These are phyloP conservation scores for Parazoanthus darwini DNA, from an alignment of 92 coral and sea anemone species.

Conservation along the genomic window DNA sequence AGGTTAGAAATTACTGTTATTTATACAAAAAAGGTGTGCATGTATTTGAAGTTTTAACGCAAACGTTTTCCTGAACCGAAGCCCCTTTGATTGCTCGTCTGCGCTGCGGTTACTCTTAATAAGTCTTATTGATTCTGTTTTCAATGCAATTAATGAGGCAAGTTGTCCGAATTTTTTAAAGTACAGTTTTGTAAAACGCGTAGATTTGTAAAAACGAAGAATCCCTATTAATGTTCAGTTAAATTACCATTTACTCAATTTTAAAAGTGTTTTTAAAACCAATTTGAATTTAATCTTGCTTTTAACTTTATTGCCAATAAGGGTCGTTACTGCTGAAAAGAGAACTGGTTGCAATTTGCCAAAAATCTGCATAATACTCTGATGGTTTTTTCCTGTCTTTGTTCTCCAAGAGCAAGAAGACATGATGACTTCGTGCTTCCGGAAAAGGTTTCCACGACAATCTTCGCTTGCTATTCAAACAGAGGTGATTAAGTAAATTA, in stretches of 20 bases:
- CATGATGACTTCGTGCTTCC: background rate
- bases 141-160: too few relatives aligned
- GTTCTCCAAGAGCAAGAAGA: background rate
- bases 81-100: too few relatives aligned
- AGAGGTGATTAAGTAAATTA: conserved; percentile 30
- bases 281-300: too few relatives aligned
- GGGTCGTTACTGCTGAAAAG: background rate
- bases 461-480: conserved; percentile 25
- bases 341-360: background rate
- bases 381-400: background rate
- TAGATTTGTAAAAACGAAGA: background rate
- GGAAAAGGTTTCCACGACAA: background rate
- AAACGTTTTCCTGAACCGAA: too few relatives aligned
- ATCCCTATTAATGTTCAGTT: background rate
- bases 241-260: background rate
- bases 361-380: background rate
- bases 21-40: too few relatives aligned
- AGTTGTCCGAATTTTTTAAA: too few relatives aligned
- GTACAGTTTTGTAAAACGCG: background rate
- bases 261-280: background rate
- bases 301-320: background rate
- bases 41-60: too few relatives aligned
- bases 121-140: too few relatives aligned
- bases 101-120: too few relatives aligned
- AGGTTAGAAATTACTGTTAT: too few relatives aligned